Evolutionary conservation across 2,797 vertebrate species (phyloP), one percentile per base, ranked within the genome.

Genomic region (Momotus momota): DNA sequence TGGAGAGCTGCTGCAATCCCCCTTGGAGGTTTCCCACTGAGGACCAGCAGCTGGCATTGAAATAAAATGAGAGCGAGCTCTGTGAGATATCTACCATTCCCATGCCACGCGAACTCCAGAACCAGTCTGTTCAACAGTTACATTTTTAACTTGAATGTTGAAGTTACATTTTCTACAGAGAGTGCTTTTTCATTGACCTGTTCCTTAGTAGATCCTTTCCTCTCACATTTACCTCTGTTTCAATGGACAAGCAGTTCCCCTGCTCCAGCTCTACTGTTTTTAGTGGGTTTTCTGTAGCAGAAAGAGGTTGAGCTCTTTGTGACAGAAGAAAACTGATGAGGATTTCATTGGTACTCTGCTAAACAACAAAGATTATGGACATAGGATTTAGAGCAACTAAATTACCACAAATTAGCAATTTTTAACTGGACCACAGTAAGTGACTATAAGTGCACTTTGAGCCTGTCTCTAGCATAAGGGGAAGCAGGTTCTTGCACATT

Each of bases 31-130:
- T 99, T 73, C 99, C 99, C 40, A 99, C 96, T 1, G 84, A 99
- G 18, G 99, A 99, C 98, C 98, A 99, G 97, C 99, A 99, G 20
- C 99, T 99, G 71, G 27, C 11, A n/a, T 77, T 27, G 54, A 81
- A 55, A 91, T 7, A 64, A 78, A 81, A 89, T 4, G 16, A 43
- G 51, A 93, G 46, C 33, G 8, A 12, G 17, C 31, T 65, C n/a
- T 65, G 12, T 92, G 66, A 93, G 52, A 46, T 10, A 8, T 13
- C 7, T 9, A 23, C 29, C 38, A n/a, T 13, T 21, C 38, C 52
- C n/a, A 20, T 2, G 10, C 22, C 73, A 80, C 1, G 1, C 0
- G 0, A 78, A 51, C 27, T 51, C 45, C 61, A 71, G 35, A 51
- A 64, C 14, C 71, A n/a, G 20, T 21, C 61, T 65, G 19, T 66